phyloP scores from a whole-genome alignment of 2,113 vertebrate genomes.

The Mustela lutreola region DNA sequence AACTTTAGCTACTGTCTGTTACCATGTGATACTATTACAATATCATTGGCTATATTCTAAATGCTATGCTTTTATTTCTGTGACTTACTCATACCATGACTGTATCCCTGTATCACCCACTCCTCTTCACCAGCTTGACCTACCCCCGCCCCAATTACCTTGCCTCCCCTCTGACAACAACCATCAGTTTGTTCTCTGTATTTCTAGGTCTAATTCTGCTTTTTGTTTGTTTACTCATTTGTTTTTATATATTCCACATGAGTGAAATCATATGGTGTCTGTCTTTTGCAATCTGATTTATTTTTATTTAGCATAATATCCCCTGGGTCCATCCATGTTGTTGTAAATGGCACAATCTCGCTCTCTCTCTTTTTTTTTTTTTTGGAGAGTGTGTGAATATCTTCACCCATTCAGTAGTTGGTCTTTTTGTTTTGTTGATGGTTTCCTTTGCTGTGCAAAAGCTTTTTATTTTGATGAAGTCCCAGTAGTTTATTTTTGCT shows the following conservation, averaged over 20 bases:
- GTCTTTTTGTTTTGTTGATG: not conserved
- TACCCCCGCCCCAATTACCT: not conserved
- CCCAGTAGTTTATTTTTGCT: not conserved
- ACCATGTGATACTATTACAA: not conserved
- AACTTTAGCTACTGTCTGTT: not conserved
- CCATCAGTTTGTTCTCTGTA: not conserved
- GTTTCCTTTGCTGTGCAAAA: not conserved
- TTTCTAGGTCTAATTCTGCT: not conserved
- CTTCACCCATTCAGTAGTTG: not conserved
- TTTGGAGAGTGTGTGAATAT: not conserved
- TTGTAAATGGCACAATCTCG: not conserved
- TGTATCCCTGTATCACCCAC: not conserved
- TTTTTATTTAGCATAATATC: not conserved
- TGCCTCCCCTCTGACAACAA: not conserved
- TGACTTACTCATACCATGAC: not conserved
- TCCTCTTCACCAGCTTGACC: not conserved
- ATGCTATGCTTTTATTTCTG: not conserved
- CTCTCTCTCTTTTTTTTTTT: not conserved
- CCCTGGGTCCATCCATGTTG: not conserved
- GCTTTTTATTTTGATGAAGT: not conserved
- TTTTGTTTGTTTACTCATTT: not conserved
- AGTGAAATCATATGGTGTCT: not conserved
- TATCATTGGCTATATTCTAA: not conserved
- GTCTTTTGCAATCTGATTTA: not conserved
- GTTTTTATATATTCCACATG: not conserved